Base-by-base conservation (phyloP, 2,888 invertebrate species). In the Danaus chrysippus region DNA sequence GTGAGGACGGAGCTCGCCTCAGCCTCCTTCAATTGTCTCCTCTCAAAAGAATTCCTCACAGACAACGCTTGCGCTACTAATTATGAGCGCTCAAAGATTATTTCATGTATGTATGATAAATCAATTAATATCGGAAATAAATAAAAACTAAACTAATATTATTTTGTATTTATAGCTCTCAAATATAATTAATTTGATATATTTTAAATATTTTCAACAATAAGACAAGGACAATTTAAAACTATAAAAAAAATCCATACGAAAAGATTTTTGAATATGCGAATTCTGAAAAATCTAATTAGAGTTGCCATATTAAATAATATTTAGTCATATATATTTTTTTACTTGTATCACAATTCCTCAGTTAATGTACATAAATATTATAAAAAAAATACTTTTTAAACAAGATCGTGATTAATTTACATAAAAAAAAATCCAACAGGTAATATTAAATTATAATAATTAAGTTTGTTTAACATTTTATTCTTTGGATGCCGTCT, bases 1-100 rank as follows among this genome's bases (percentile, higher is more conserved):
- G 87, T 81, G 76, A 74, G 73, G 73, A 76, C 75, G 76, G 75
- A 70, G 80, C 73, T 76, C 75, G 77, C 68, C 73, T 68, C 75
- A 79, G 83, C 79, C 77, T 79, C 77, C 79, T 82, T 82, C 83
- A 78, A 83, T 86, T 89, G 84, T 88, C 86, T 86, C 79, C 73
- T 73, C 72, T 87, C 81, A 85, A 91, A 85, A 83, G 90, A 83
- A 90, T 89, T 87, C 90, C 84, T 82, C 71, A 78, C 84, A 88
- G 86, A 87, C 87, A 87, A 85, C 84, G 79, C 77, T 81, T 84
- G 85, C 75, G 84, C 83, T 82, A 86, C 89, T 91, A 89, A 90
- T 89, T 89, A 89, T 82, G 81, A 78, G 68, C 66, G 68, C 62
- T 15, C 84, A 87, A 76, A 86, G 87, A 86, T 44, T 81, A 78